These are phyloP conservation scores for Saccopteryx leptura DNA, from an alignment of 2,113 vertebrate species.

Conservation along the genomic window DNA sequence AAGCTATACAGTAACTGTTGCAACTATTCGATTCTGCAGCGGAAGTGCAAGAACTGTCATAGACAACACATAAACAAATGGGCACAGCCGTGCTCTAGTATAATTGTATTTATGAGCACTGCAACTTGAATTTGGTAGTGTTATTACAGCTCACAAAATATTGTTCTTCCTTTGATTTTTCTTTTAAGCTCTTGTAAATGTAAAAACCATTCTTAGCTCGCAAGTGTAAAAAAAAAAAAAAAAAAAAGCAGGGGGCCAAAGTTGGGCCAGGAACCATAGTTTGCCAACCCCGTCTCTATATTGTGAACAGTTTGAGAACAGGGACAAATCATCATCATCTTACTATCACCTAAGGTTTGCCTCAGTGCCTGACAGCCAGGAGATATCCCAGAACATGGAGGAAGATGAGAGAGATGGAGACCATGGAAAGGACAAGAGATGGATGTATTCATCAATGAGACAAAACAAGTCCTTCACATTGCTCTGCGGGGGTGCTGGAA, in stretches of 20 bases:
- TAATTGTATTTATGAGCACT: background rate
- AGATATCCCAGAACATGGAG: background rate
- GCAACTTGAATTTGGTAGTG: constrained; percentile 1
- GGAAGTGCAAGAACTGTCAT: background rate
- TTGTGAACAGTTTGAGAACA: background rate
- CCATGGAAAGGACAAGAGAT: background rate
- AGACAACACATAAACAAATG: background rate
- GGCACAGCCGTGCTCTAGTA: background rate
- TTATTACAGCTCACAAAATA: background rate
- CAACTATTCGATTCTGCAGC: background rate
- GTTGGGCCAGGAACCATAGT: background rate
- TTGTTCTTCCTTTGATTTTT: constrained; percentile 38
- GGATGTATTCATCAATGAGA: background rate
- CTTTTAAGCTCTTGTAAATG: background rate
- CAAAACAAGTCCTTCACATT: background rate
- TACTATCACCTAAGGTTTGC: background rate
- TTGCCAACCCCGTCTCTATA: background rate
- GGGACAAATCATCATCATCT: background rate
- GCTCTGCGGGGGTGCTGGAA: background rate
- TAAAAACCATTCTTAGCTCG: background rate
- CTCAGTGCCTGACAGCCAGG: background rate
- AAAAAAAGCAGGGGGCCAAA: background rate
- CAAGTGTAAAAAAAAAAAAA: background rate
- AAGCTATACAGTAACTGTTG: background rate
- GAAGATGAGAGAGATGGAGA: background rate